Base-by-base conservation (phyloP, 2,113 vertebrate genomes). In the Anseranas semipalmata region DNA sequence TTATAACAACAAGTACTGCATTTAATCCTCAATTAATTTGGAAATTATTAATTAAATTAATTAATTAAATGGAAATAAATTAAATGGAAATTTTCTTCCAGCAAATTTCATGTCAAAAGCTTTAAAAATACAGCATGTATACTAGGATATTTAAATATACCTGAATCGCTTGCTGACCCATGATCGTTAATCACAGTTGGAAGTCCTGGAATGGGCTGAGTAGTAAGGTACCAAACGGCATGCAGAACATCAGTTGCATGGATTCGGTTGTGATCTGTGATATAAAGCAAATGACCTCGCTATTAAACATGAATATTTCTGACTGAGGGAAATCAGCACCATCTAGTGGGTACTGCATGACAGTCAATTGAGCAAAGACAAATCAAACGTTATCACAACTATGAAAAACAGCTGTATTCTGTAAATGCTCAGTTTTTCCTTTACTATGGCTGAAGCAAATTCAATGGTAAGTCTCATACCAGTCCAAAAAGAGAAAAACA, bases 221-320 rank as follows among this genome's bases (percentile, higher is more conserved):
- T 99, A 48, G 99, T 99, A 50, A 99, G 99, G 97, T 99, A 99
- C 99, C 99, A 99, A 71, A 99, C 99, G 1, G 99, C 99, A 22
- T 99, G 99, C 4, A 99, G 98, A n/a, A 99, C 99, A 25, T 99
- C 99, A 43, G 99, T 99, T 91, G 99, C 99, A 7, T 99, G 99
- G 86, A 99, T 98, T 91, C 99, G 98, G 98, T 99, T 99, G 96
- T 99, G 99, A 98, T 99, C 99, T 99, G 98, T 18, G 95, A 81
- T 20, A 88, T 59, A 56, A 85, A 95, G 16, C 79, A 89, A 71
- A 89, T 2, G 15, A 81, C 3, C 7, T 32, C 30, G 24, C 65
- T 37, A 20, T 81, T 15, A 79, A 82, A 78, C 45, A 22, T 0
- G 39, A 17, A 5, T 28, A 28, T 18, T 79, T 73, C 87, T 5